Percentiles rank a stretch among this genome's conserved stretches.
These are phyloP conservation scores for Drosophila nr. perissopoda DNA, from an alignment of 2,888 invertebrate genomes.

Conservation along the genomic window DNA sequence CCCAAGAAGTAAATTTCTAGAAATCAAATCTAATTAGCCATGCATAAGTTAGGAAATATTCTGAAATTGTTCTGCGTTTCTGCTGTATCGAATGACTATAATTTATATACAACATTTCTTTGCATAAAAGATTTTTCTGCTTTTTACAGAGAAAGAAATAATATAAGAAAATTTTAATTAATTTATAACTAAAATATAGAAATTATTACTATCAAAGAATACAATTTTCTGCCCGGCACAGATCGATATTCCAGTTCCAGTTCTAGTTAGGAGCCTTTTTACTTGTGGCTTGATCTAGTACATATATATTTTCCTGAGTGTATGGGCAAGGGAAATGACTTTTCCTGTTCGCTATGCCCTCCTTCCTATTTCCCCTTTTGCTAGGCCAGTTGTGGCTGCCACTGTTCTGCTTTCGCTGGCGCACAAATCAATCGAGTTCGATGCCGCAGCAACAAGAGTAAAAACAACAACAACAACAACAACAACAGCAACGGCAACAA, in stretches of 20 bases:
- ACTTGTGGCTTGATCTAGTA: neutral
- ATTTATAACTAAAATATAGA: neutral
- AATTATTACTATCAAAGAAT: neutral
- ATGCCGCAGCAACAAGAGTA: constrained; percentile 40
- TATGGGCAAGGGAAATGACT: constrained; percentile 26
- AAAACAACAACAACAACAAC: constrained; percentile 24
- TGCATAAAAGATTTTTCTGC: neutral
- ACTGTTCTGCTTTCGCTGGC: constrained; percentile 36
- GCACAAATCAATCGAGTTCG: constrained; percentile 59
- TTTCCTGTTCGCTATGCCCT: neutral
- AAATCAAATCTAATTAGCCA: neutral
- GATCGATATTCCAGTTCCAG: neutral
- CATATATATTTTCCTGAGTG: constrained; percentile 1
- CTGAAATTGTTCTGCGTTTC: neutral
- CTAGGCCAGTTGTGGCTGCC: constrained; percentile 26
- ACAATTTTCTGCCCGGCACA: neutral
- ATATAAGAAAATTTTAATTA: neutral
- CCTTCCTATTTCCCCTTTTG: neutral
- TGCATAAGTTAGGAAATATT: too few species aligned
- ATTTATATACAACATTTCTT: neutral
- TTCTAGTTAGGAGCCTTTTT: neutral
- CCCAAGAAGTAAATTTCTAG: neutral
- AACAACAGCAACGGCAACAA: constrained; percentile 19
- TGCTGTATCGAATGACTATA: neutral
- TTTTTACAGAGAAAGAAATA: neutral